These are phyloP conservation scores for Trematomus bernacchii DNA, from an alignment of 2,797 vertebrate genomes.

Conservation along the genomic window DNA sequence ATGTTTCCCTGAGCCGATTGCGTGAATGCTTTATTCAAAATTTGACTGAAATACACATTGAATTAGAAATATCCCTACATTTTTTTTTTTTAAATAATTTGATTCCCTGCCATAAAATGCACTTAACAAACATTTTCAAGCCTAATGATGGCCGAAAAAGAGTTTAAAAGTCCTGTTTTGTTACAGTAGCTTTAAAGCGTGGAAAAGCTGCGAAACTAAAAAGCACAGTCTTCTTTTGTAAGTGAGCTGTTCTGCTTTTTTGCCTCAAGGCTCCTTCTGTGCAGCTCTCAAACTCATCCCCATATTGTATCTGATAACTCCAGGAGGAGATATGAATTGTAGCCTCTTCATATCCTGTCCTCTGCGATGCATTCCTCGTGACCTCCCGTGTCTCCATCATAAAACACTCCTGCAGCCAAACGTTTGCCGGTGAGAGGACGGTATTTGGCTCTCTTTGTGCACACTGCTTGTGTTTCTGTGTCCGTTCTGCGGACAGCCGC, in stretches of 20 bases:
- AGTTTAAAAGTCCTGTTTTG: constrained; percentile 14
- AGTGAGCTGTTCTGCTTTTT: constrained; percentile 47
- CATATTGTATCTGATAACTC: constrained; percentile 53
- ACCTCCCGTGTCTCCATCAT: constrained; percentile 60
- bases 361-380: constrained; percentile 43
- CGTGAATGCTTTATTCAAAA: constrained; percentile 4
- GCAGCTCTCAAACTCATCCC: constrained; percentile 45
- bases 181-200: constrained; percentile 30
- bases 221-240: constrained; percentile 26
- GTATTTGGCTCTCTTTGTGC: constrained; percentile 54
- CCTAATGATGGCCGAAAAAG: constrained; percentile 13
- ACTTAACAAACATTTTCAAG: constrained; percentile 8
- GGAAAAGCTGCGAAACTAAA: constrained; percentile 25
- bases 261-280: constrained; percentile 38
- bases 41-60: constrained; percentile 22
- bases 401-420: constrained; percentile 29
- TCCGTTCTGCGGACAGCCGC: constrained; percentile 70
- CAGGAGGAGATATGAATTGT: constrained; percentile 46
- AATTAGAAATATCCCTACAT: constrained; percentile 23
- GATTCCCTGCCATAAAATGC: neutral
- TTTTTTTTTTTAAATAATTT: too few species aligned
- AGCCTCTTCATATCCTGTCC: constrained; percentile 67
- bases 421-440: constrained; percentile 63
- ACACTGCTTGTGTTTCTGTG: constrained; percentile 70
- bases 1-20: constrained; percentile 8